Percentiles rank a stretch among this genome's conserved stretches.
Conservation (phyloP, 2,888 invertebrate species). For the Doris montereyensis region DNA sequence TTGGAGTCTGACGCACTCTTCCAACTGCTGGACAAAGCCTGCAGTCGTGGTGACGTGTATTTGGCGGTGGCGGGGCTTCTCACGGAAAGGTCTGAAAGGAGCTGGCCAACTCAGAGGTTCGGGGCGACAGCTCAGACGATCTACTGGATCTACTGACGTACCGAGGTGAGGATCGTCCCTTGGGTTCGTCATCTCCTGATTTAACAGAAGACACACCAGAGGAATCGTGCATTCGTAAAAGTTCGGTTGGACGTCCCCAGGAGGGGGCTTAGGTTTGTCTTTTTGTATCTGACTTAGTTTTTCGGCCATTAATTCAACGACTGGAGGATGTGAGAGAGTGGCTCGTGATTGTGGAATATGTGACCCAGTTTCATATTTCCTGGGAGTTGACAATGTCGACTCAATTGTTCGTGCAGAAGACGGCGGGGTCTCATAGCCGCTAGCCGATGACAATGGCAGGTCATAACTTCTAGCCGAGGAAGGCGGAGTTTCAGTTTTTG, state of each 20-base stretch:
- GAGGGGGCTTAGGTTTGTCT: background rate
- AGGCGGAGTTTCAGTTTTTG: background rate
- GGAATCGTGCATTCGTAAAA: slow-evolving; percentile 8
- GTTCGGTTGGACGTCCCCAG: slow-evolving; percentile 32
- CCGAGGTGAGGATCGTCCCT: background rate
- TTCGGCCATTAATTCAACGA: slow-evolving; percentile 21
- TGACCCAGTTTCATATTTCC: background rate
- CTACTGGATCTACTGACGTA: too few relatives aligned
- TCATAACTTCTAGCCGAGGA: background rate
- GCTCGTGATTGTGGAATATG: slow-evolving; percentile 1
- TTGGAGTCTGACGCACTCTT: background rate
- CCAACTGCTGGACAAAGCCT: background rate
- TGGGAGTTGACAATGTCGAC: slow-evolving; percentile 23
- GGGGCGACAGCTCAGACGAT: too few relatives aligned
- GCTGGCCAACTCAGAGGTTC: too few relatives aligned
- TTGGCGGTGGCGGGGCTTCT: background rate
- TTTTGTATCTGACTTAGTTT: background rate
- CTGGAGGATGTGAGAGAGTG: background rate
- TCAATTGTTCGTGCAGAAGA: background rate
- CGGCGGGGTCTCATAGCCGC: background rate
- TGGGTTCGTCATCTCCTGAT: background rate
- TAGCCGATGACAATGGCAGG: slow-evolving; percentile 5
- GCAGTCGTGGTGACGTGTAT: background rate
- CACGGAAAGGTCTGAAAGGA: too few relatives aligned
- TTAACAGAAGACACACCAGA: background rate